A percentile compares a stretch with the other conserved stretches of the same genome.
phyloP scores from a whole-genome alignment of 2,113 vertebrate species.

The Planiliza haematocheilus region DNA sequence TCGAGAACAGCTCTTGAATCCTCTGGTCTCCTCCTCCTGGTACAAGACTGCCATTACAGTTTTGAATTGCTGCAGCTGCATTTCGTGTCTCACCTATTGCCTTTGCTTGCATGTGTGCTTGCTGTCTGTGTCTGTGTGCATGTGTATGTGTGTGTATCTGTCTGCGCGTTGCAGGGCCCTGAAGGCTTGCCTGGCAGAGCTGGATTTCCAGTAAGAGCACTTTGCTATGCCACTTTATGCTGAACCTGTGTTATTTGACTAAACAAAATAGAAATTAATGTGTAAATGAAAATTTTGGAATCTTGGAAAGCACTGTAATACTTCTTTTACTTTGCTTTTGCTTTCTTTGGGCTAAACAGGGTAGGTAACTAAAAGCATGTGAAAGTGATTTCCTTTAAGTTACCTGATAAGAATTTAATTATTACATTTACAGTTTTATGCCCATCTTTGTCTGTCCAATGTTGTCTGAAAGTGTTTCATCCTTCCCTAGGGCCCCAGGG shows the following conservation, averaged over 20 bases:
- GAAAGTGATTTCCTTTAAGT: neutral
- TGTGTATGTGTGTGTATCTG: constrained; percentile 20
- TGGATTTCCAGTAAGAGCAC: constrained; percentile 91
- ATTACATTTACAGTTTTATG: neutral
- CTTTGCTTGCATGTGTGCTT: constrained; percentile 24
- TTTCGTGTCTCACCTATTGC: neutral
- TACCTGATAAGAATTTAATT: neutral
- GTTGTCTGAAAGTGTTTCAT: neutral
- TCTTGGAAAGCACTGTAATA: constrained; percentile 14
- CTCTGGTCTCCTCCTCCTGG: neutral
- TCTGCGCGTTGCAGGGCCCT: constrained; percentile 85
- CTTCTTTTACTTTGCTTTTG: constrained; percentile 31
- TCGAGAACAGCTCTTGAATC: neutral
- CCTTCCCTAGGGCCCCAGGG: constrained; percentile 86
- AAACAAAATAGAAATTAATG: neutral
- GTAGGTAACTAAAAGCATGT: constrained; percentile 27
- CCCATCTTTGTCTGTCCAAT: neutral
- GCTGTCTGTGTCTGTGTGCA: neutral
- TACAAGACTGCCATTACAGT: neutral
- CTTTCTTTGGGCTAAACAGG: constrained; percentile 30
- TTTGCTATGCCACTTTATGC: neutral
- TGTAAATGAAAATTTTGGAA: neutral
- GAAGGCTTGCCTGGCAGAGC: constrained; percentile 89
- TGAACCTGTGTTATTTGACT: constrained; percentile 5
- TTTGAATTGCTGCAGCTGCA: constrained; percentile 2